Conservation (phyloP, 2,888 invertebrate genomes). For the Plagiodera versicolora region DNA sequence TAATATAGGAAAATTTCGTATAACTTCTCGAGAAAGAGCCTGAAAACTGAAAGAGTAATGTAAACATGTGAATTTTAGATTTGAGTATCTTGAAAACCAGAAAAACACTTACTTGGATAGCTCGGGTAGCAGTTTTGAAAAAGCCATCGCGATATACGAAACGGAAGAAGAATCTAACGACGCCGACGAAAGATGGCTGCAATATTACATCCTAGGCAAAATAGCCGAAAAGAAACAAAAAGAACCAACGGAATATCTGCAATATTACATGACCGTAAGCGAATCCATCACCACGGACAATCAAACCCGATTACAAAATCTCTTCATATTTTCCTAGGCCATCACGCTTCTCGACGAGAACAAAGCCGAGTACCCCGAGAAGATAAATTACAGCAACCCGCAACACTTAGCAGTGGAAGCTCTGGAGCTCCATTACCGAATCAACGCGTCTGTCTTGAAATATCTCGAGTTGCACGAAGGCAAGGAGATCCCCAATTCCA, state of each 20-base stretch:
- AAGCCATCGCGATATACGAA: conserved; percentile 66
- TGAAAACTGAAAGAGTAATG: background rate
- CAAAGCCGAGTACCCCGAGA: conserved; percentile 80
- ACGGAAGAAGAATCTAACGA: conserved; percentile 60
- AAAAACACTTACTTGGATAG: conserved; percentile 79
- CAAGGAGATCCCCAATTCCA: conserved; percentile 63
- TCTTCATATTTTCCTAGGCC: conserved; percentile 65
- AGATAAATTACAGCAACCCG: conserved; percentile 83
- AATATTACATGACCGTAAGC: conserved; percentile 73
- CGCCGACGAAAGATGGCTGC: conserved; percentile 86
- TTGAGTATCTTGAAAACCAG: conserved; percentile 72
- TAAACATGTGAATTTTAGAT: conserved; percentile 50
- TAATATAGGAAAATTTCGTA: no score
- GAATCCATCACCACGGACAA: background rate
- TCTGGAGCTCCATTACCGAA: conserved; percentile 80
- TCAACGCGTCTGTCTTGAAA: conserved; percentile 88
- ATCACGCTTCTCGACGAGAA: conserved; percentile 76
- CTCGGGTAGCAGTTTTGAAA: conserved; percentile 77
- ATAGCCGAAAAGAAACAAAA: conserved; percentile 84
- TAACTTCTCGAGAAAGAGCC: background rate
- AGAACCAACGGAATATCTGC: conserved; percentile 72
- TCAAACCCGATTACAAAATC: no score
- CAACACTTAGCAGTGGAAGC: conserved; percentile 85
- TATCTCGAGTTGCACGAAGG: conserved; percentile 78
- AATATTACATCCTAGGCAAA: conserved; percentile 96